Conservation (phyloP, 2,113 vertebrate species). For the Alouatta palliata region DNA sequence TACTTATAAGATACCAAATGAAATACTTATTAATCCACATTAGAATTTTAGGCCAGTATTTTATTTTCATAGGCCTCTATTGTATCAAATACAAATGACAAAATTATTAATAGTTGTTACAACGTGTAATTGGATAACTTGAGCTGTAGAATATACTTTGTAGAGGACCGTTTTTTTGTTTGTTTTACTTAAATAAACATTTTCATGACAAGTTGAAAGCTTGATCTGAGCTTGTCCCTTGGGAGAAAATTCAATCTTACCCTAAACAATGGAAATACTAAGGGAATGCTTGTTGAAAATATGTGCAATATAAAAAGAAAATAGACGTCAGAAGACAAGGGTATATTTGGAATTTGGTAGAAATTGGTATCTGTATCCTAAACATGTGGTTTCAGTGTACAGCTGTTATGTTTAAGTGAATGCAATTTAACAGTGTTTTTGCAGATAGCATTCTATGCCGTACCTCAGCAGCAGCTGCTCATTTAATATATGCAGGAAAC, state of each 20-base stretch:
- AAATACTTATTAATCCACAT: background rate
- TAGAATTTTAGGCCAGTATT: constrained; percentile 33
- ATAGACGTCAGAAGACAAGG: background rate
- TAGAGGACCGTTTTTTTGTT: background rate
- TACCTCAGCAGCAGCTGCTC: background rate
- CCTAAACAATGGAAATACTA: background rate
- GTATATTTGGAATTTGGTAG: background rate
- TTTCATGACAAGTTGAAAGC: background rate
- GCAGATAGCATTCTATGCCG: background rate
- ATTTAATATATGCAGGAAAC: background rate
- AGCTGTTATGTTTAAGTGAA: background rate
- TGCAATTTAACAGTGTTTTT: background rate
- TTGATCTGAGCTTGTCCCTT: background rate
- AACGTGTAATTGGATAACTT: background rate
- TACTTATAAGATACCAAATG: background rate
- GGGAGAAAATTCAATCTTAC: constrained; percentile 5
- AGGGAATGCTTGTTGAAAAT: background rate
- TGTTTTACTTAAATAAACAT: background rate
- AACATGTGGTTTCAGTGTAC: background rate
- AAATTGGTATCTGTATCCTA: background rate
- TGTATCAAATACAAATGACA: background rate
- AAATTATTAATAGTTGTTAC: background rate
- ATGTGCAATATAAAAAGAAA: background rate
- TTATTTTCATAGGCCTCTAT: background rate
- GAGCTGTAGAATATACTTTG: background rate